phyloP scores from a whole-genome alignment of 1,140 invertebrate species.

The Marisa cornuarietis region DNA sequence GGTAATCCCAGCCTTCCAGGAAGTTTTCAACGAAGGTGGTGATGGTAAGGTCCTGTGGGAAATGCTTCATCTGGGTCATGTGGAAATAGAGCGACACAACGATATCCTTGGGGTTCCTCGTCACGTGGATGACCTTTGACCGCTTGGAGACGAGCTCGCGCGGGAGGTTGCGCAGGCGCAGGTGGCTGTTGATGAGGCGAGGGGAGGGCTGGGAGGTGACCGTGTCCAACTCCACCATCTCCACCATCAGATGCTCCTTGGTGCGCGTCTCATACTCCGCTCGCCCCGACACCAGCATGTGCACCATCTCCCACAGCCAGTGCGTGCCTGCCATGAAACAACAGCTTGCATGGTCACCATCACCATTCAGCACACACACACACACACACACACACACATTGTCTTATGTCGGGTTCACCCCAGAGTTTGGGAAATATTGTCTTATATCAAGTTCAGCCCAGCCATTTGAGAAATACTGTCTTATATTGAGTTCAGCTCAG shows the following conservation, averaged over 20 bases:
- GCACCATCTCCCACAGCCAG: constrained; percentile 17
- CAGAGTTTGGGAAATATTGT: too few species aligned
- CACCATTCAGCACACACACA: constrained; percentile 1
- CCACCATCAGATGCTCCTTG: constrained; percentile 9
- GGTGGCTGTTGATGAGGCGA: constrained; percentile 4
- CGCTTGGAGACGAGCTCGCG: background rate
- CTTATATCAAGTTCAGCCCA: too few species aligned
- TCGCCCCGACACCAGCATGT: constrained; percentile 7
- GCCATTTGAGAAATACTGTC: too few species aligned
- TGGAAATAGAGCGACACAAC: constrained; percentile 16
- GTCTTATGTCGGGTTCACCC: too few species aligned
- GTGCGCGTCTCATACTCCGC: constrained; percentile 5
- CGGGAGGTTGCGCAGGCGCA: background rate
- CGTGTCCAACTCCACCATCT: background rate
- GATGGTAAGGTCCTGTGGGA: background rate
- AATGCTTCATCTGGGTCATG: background rate
- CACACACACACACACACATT: constrained; percentile 6
- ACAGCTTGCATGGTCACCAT: background rate
- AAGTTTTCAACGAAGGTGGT: background rate
- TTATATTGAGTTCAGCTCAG: too few species aligned
- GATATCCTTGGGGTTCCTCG: constrained; percentile 15
- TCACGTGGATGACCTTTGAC: constrained; percentile 7
- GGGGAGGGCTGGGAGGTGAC: background rate
- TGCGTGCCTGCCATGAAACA: constrained; percentile 2
- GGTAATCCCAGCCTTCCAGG: background rate